Percentiles rank a stretch among this genome's conserved stretches.
phyloP scores from a whole-genome alignment of 2,888 invertebrate species.

The Phyto melanocephala region DNA sequence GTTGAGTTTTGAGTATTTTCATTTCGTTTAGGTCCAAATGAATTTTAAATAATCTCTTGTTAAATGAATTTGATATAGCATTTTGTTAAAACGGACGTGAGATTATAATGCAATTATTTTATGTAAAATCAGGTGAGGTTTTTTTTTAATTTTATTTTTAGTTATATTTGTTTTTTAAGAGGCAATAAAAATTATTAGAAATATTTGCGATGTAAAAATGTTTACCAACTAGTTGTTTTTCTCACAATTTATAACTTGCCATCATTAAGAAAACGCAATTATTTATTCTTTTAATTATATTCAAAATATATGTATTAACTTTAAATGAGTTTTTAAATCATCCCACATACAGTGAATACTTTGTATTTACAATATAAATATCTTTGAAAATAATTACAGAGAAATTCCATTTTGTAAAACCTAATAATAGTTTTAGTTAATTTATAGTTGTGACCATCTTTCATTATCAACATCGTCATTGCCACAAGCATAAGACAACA shows the following conservation, averaged over 20 bases:
- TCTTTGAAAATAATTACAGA: slow-evolving; percentile 22
- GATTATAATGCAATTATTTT: slow-evolving; percentile 21
- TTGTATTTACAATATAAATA: not conserved
- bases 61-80: slow-evolving; percentile 45
- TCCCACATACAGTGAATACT: not conserved
- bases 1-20: not conserved
- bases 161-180: too few species aligned
- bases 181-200: too few species aligned
- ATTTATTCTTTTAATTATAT: too few species aligned
- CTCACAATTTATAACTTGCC: too few species aligned
- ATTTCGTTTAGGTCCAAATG: not conserved
- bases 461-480: slow-evolving; percentile 32
- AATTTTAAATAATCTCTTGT: slow-evolving; percentile 35
- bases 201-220: too few species aligned
- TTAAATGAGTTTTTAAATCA: not conserved
- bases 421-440: slow-evolving; percentile 54
- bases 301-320: too few species aligned
- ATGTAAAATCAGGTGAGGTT: not conserved
- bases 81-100: slow-evolving; percentile 6
- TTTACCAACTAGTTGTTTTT: too few species aligned
- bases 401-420: slow-evolving; percentile 20
- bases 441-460: slow-evolving; percentile 48
- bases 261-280: too few species aligned
- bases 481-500: slow-evolving; percentile 36
- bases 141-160: not conserved